A percentile compares a stretch with the other conserved stretches of the same genome.
Evolutionary conservation across 53 echinoderm and acorn worm genomes (phyloP).

Genomic region (Echinometra lucunter): DNA sequence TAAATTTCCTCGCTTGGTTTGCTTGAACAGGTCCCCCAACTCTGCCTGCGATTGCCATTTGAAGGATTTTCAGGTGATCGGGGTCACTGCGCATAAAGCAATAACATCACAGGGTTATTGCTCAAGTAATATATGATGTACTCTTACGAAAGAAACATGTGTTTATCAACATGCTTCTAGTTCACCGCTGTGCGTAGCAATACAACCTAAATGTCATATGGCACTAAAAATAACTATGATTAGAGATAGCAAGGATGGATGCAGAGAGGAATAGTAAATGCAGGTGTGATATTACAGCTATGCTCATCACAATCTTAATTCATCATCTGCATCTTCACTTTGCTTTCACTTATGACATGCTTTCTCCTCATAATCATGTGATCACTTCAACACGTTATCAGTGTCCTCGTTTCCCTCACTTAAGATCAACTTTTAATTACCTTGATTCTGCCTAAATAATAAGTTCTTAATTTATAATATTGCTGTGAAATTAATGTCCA

Average conservation of each 20-base stretch:
- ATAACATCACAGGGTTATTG: slow-evolving; percentile 40
- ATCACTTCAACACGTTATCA: not conserved
- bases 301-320: not conserved
- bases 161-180: slow-evolving; percentile 51
- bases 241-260: slow-evolving; percentile 3
- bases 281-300: slow-evolving; percentile 32
- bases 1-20: not conserved
- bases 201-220: slow-evolving; percentile 26
- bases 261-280: not conserved
- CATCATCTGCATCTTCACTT: slow-evolving; percentile 48
- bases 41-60: slow-evolving; percentile 40
- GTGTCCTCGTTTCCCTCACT: not conserved
- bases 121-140: slow-evolving; percentile 46
- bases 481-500: slow-evolving; percentile 7
- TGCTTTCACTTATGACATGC: not conserved
- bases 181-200: not conserved
- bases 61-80: slow-evolving; percentile 32
- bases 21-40: slow-evolving; percentile 23
- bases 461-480: not conserved
- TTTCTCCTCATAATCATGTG: slow-evolving; percentile 32
- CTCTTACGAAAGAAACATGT: slow-evolving; percentile 4
- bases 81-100: slow-evolving; percentile 58
- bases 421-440: not conserved
- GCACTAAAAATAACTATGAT: slow-evolving; percentile 47
- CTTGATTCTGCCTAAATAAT: not conserved